These are phyloP conservation scores for Hydrolagus affinis DNA, from an alignment of 2,113 vertebrate genomes.

Conservation along the genomic window DNA sequence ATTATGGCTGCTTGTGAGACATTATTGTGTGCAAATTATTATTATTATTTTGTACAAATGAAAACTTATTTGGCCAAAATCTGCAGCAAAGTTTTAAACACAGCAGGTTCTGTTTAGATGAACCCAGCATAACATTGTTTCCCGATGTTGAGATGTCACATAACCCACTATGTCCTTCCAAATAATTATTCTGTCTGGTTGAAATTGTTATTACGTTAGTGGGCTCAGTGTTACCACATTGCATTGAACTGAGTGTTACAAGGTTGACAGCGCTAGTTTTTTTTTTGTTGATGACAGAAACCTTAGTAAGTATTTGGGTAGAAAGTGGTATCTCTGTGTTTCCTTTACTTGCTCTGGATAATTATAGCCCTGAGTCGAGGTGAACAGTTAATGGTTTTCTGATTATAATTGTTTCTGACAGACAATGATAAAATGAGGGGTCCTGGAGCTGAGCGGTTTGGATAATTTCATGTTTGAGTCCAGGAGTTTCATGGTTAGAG, in stretches of 20 bases:
- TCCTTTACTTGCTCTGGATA: not conserved
- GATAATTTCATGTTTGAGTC: not conserved
- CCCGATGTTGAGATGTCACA: not conserved
- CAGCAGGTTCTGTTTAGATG: too few species aligned
- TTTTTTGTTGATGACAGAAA: too few species aligned
- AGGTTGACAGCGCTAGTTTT: too few species aligned
- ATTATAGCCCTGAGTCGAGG: not conserved
- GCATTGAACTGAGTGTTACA: not conserved
- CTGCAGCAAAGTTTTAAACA: too few species aligned
- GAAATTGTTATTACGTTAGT: not conserved
- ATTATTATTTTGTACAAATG: not conserved
- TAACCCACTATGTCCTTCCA: not conserved
- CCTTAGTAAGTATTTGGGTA: not conserved
- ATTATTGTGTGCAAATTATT: not conserved
- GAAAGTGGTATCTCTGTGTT: not conserved
- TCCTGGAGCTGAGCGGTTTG: not conserved
- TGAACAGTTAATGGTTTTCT: not conserved
- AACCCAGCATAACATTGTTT: not conserved
- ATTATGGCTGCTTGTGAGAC: not conserved
- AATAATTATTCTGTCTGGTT: not conserved
- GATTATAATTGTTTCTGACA: not conserved
- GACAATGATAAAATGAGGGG: not conserved
- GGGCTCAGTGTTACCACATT: not conserved
- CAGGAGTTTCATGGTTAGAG: too few species aligned
- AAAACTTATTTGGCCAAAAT: too few species aligned